These are phyloP conservation scores for Boleophthalmus pectinirostris DNA, from an alignment of 2,113 vertebrate genomes.

Conservation along the genomic window DNA sequence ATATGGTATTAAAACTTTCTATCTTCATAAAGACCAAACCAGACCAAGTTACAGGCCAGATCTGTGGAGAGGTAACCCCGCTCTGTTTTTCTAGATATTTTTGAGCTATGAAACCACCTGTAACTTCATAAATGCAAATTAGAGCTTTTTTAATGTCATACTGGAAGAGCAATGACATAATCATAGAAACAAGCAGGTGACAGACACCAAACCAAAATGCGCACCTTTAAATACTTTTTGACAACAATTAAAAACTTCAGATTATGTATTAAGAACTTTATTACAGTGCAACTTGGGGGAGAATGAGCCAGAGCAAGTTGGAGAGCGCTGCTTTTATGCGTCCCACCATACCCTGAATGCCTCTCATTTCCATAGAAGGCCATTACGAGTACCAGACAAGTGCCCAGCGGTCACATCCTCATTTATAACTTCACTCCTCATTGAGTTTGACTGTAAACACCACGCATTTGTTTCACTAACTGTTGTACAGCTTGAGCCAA, in stretches of 20 bases:
- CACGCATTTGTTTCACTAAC: conserved; percentile 24
- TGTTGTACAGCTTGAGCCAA: conserved; percentile 11
- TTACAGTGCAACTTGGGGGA: conserved; percentile 29
- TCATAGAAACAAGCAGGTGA: too few species aligned
- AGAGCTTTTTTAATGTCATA: too few species aligned
- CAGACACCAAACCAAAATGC: too few species aligned
- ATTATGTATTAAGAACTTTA: conserved; percentile 52
- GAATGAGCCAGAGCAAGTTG: conserved; percentile 10
- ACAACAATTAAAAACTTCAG: conserved; percentile 56
- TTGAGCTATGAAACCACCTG: too few species aligned
- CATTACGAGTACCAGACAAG: conserved; percentile 20
- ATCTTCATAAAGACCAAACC: too few species aligned
- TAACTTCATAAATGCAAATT: too few species aligned
- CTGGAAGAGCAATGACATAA: too few species aligned
- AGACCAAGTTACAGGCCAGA: too few species aligned
- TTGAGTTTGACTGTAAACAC: conserved; percentile 56
- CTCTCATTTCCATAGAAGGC: conserved; percentile 54
- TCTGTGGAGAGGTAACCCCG: too few species aligned
- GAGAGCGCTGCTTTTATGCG: conserved; percentile 42
- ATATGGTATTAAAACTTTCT: too few species aligned
- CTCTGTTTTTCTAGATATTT: too few species aligned
- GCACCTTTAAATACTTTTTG: conserved; percentile 30
- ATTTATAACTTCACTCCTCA: conserved; percentile 60
- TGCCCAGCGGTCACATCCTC: conserved; percentile 28
- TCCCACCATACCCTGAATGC: conserved; percentile 48